Evolutionary conservation across 2,113 vertebrate species (phyloP).

Genomic region (Nettapus auritus): DNA sequence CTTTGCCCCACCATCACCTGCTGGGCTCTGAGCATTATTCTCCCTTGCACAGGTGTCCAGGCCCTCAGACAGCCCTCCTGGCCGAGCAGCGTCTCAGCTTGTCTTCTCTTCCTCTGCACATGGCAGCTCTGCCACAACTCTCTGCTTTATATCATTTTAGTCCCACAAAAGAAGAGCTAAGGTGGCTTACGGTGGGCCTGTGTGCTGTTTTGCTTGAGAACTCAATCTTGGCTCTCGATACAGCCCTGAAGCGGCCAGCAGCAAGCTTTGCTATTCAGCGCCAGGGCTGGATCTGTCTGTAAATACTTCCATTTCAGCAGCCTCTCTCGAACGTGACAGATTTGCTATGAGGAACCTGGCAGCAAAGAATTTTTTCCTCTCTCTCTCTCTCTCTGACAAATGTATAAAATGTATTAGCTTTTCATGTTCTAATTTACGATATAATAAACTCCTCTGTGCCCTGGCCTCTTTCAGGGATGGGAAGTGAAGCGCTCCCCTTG

Average conservation of each 20-base stretch:
- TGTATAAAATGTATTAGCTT: slow-evolving; percentile 54
- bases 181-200: background rate
- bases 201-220: background rate
- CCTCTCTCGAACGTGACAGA: slow-evolving; percentile 32
- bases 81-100: background rate
- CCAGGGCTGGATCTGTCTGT: slow-evolving; percentile 42
- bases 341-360: slow-evolving; percentile 49
- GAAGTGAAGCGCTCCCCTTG: background rate
- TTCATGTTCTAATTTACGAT: slow-evolving; percentile 62
- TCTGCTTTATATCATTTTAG: background rate
- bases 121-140: background rate
- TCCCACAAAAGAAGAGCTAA: background rate
- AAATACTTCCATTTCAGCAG: slow-evolving; percentile 62
- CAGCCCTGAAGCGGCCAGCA: background rate
- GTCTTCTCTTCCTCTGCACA: background rate
- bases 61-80: background rate
- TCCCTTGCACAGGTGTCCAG: background rate
- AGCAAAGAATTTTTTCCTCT: background rate
- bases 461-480: background rate
- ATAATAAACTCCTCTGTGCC: slow-evolving; percentile 48
- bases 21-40: background rate
- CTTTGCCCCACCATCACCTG: background rate
- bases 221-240: background rate
- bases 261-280: slow-evolving; percentile 43
- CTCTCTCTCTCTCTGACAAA: slow-evolving; percentile 40